phyloP scores from a whole-genome alignment of 2,113 vertebrate species.

The Leucosticte australis region DNA sequence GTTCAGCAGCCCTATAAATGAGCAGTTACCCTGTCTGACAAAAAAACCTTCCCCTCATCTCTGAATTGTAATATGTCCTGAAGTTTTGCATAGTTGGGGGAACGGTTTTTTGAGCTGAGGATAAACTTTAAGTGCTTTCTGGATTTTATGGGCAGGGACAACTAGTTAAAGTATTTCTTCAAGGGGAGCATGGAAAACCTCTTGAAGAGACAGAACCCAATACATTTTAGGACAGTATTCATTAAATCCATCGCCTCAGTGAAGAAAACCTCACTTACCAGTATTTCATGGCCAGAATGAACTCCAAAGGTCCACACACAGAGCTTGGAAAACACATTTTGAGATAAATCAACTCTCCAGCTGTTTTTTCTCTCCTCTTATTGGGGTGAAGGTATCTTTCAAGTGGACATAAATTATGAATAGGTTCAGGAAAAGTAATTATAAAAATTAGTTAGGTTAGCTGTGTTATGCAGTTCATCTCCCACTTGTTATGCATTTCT shows the following conservation, averaged over 20 bases:
- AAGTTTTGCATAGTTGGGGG: neutral
- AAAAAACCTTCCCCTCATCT: neutral
- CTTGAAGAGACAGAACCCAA: neutral
- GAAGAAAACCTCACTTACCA: neutral
- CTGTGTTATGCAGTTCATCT: neutral
- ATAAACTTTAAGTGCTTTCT: neutral
- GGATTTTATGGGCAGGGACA: neutral
- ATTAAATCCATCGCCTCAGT: neutral
- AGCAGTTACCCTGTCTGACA: neutral
- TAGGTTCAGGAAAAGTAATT: neutral
- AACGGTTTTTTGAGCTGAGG: neutral
- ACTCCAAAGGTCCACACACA: neutral
- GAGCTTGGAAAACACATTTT: neutral
- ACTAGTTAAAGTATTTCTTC: neutral
- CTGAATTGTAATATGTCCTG: neutral
- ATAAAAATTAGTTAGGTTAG: neutral
- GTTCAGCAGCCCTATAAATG: neutral
- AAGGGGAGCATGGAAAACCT: neutral
- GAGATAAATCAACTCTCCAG: neutral
- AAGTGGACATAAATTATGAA: neutral
- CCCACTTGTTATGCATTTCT: neutral
- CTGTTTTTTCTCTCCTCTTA: neutral
- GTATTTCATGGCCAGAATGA: neutral
- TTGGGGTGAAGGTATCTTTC: neutral
- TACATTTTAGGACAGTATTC: neutral